A percentile compares a stretch with the other conserved stretches of the same genome.
Evolutionary conservation across 2,113 vertebrate species (phyloP).

Genomic region (Agapornis roseicollis): DNA sequence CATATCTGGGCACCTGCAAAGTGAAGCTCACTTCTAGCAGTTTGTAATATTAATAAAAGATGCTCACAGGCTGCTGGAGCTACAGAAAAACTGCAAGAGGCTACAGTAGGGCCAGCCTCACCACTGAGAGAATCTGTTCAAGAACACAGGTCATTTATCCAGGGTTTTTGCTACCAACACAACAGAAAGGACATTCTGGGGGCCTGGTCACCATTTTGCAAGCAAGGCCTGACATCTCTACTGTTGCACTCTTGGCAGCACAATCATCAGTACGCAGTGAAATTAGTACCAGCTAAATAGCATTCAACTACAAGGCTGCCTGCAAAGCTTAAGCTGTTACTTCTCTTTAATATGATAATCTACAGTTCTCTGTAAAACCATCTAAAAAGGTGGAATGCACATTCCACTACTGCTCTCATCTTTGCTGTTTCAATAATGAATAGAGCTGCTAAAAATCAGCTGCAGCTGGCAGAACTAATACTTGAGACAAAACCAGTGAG

Average conservation of each 20-base stretch:
- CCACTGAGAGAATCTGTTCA: not conserved
- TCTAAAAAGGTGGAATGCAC: not conserved
- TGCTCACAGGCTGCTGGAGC: not conserved
- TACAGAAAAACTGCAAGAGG: not conserved
- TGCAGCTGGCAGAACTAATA: not conserved
- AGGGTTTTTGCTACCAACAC: not conserved
- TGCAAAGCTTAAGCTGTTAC: not conserved
- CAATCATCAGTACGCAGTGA: accelerated
- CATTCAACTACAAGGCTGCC: not conserved
- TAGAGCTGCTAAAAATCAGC: not conserved
- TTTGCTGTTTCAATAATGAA: not conserved
- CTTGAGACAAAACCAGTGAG: slow-evolving; percentile 24
- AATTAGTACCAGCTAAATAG: not conserved
- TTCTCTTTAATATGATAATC: not conserved
- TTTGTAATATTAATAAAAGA: not conserved
- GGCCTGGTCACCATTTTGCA: not conserved
- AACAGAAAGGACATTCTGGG: not conserved
- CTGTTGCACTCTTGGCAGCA: not conserved
- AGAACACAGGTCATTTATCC: not conserved
- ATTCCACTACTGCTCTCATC: not conserved
- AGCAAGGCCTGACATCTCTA: not conserved
- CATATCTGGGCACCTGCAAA: not conserved
- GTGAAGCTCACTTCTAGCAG: not conserved
- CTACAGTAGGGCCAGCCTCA: not conserved
- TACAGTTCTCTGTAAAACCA: not conserved